Conservation (phyloP, 2,888 invertebrate genomes). For the Phengaris arion region DNA sequence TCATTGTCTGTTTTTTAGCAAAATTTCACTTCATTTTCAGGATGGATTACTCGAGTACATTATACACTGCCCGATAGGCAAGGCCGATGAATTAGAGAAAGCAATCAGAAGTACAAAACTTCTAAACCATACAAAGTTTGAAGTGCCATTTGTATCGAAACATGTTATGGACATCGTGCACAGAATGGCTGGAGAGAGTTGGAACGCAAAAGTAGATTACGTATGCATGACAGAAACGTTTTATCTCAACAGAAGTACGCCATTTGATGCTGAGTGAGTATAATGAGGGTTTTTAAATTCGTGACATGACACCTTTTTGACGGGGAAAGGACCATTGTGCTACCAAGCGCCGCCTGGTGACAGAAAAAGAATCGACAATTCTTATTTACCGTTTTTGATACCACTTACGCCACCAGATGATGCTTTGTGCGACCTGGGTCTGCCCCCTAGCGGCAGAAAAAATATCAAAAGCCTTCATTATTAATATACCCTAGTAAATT, state of each 20-base stretch:
- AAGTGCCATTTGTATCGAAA: conserved; percentile 45
- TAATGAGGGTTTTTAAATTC: too few species aligned
- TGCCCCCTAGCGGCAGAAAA: too few species aligned
- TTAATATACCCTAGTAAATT: too few species aligned
- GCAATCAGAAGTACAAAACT: conserved; percentile 50
- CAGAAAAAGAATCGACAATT: too few species aligned
- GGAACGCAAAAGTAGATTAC: conserved; percentile 39
- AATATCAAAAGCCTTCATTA: too few species aligned
- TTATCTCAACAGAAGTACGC: conserved; percentile 42
- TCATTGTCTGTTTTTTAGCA: too few species aligned
- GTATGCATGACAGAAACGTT: conserved; percentile 41
- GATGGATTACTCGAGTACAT: conserved; percentile 49
- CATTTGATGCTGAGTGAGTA: conserved; percentile 46
- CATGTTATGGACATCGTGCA: conserved; percentile 45
- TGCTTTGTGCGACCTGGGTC: too few species aligned
- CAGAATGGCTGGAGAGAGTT: conserved; percentile 36
- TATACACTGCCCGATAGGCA: conserved; percentile 48
- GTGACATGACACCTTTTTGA: too few species aligned
- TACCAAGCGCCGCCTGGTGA: too few species aligned
- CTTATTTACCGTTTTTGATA: too few species aligned
- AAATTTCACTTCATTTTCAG: conserved; percentile 42
- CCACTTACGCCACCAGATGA: too few species aligned
- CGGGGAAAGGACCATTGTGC: too few species aligned
- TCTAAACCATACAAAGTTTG: conserved; percentile 51
- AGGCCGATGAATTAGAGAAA: conserved; percentile 48